phyloP scores from a whole-genome alignment of 2,113 vertebrate genomes.

The Chelonoidis abingdonii region DNA sequence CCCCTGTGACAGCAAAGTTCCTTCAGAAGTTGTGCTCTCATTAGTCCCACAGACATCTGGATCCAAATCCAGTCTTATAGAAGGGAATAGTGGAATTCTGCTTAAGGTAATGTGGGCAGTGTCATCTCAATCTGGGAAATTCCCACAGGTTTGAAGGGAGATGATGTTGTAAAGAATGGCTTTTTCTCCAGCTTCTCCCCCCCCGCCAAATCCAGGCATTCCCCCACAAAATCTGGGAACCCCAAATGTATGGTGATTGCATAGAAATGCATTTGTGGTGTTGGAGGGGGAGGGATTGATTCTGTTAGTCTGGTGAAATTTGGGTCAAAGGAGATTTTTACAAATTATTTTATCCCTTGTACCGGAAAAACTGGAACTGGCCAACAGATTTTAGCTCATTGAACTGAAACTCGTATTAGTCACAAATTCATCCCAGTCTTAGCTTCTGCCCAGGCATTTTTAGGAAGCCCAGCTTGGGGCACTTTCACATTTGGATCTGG shows the following conservation, averaged over 20 bases:
- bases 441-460: fast-evolving
- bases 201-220: fast-evolving
- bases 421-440: background rate
- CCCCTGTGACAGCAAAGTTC: background rate
- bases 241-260: fast-evolving
- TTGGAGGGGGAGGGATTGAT: background rate
- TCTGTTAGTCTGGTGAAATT: background rate
- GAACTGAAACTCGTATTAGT: background rate
- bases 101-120: background rate
- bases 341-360: background rate
- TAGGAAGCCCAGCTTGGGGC: fast-evolving
- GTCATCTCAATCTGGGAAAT: background rate
- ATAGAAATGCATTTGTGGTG: fast-evolving
- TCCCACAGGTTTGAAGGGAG: background rate
- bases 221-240: background rate
- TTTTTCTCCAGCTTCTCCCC: background rate
- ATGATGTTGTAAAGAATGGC: background rate
- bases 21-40: fast-evolving
- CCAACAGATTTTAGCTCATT: background rate
- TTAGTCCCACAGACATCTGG: background rate
- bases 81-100: background rate
- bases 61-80: background rate
- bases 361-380: fast-evolving
- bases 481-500: background rate
- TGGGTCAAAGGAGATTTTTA: background rate